Base-by-base conservation (phyloP, 2,797 vertebrate species). In the Bradypodion pumilum region DNA sequence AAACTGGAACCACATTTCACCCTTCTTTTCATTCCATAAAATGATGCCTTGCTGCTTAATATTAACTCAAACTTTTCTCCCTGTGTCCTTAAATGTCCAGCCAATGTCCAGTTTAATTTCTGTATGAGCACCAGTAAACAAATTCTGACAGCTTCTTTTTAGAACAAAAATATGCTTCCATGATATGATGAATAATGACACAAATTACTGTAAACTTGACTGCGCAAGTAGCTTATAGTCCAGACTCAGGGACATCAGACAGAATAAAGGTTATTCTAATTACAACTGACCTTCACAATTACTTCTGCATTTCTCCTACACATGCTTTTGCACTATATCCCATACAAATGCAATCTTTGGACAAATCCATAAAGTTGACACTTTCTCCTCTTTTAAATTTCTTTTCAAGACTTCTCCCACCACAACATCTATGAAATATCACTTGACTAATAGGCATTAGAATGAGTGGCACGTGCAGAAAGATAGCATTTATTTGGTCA, bases 131-230 rank as follows among this genome's bases (percentile, higher is more conserved):
- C 19, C 49, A n/a, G 79, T 69, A 74, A 60, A 27, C 32, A 82
- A 63, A 78, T 46, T 12, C 60, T 68, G 60, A 49, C 13, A 73
- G 46, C 5, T 63, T 86, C 72, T 63, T 82, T 63, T 82, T 25
- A 68, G 37, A 59, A 78, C 16, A 29, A 74, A 74, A 74, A 74
- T 66, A 70, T 62, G 63, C 29, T 81, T 81, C 65, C n/a, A 49
- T 81, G 73, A 77, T 81, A 73, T 68, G 46, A 66, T 86, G 44
- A 78, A 60, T 82, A 78, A 74, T 72, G n/a, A 78, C 80, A 86
- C 35, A 82, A 70, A 66, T 78, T 68, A n/a, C n/a, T 74, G 63
- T 68, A 82, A 78, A 80, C n/a, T 66, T 66, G n/a, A 74, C 37
- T 68, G 49, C 82, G 27, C 69, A 79, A 78, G 46, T 65, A 82